Evolutionary conservation across 2,113 vertebrate species (phyloP).

Genomic region (Mus pahari): DNA sequence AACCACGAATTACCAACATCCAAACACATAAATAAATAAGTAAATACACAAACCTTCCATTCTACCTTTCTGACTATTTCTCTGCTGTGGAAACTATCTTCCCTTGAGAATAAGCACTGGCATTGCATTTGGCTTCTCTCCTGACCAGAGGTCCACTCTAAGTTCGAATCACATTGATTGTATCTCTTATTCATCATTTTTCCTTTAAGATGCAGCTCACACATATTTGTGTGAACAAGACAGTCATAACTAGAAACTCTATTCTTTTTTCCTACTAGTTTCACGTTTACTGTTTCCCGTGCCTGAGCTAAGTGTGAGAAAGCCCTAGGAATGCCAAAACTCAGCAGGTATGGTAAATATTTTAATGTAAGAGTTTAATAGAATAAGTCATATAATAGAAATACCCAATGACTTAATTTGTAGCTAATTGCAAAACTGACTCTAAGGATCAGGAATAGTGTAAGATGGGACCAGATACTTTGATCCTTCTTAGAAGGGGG

Average conservation of each 20-base stretch:
- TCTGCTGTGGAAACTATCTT: background rate
- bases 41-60: background rate
- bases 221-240: background rate
- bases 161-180: background rate
- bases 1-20: background rate
- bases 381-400: background rate
- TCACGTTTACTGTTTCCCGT: background rate
- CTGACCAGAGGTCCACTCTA: background rate
- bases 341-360: background rate
- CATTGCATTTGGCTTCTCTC: background rate
- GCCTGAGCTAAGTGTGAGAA: too few relatives aligned
- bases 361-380: background rate
- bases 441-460: background rate
- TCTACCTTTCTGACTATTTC: background rate
- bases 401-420: background rate
- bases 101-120: background rate
- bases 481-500: too few relatives aligned
- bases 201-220: background rate
- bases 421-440: background rate
- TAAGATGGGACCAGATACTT: background rate
- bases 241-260: background rate
- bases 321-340: background rate
- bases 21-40: background rate
- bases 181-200: background rate
- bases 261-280: background rate